Conservation (phyloP, 2,888 invertebrate species). For the Orthosia incerta region DNA sequence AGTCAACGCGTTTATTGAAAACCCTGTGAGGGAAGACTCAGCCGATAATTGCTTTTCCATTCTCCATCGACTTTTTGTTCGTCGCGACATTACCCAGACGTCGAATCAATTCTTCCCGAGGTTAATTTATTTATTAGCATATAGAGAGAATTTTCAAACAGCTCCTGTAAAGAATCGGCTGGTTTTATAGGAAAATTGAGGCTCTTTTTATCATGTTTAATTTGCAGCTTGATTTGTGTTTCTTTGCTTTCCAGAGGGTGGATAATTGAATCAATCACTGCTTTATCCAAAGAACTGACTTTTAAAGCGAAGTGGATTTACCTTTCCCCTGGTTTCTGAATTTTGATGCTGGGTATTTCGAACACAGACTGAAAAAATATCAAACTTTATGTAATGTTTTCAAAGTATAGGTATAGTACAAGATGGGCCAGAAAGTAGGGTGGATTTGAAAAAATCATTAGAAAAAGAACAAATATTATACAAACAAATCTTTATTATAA, state of each 20-base stretch:
- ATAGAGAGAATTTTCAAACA: constrained; percentile 80
- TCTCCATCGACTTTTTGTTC: constrained; percentile 74
- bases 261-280: constrained; percentile 37
- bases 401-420: too few relatives aligned
- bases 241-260: constrained; percentile 19
- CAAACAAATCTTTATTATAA: too few relatives aligned
- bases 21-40: constrained; percentile 65
- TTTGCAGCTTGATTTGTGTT: constrained; percentile 49
- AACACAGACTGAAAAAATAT: too few relatives aligned
- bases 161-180: constrained; percentile 62
- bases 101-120: constrained; percentile 80
- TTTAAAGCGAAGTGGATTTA: not conserved
- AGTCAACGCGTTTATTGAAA: constrained; percentile 72
- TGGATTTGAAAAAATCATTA: too few relatives aligned
- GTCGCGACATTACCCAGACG: constrained; percentile 76
- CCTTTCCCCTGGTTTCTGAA: not conserved
- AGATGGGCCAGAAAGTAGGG: too few relatives aligned
- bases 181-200: constrained; percentile 61
- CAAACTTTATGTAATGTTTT: too few relatives aligned
- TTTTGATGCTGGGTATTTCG: too few relatives aligned
- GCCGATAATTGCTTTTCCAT: constrained; percentile 82
- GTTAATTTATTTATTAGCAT: constrained; percentile 86
- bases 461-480: too few relatives aligned
- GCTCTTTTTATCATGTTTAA: constrained; percentile 55
- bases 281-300: not conserved